phyloP scores from a whole-genome alignment of 2,113 vertebrate genomes.

The Anas platyrhynchos region DNA sequence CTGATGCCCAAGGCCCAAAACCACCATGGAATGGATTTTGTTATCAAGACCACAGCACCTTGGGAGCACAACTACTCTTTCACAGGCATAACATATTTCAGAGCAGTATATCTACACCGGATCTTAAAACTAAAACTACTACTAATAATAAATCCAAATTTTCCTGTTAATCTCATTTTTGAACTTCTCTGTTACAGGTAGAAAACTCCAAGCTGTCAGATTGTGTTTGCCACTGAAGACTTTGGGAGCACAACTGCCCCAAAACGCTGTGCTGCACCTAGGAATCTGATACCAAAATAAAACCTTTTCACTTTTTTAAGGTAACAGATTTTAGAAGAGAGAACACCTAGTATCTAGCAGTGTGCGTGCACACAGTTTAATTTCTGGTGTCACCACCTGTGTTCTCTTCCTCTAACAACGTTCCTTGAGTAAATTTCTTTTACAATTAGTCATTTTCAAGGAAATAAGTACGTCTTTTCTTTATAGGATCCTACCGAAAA shows the following conservation, averaged over 20 bases:
- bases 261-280: not conserved
- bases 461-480: not conserved
- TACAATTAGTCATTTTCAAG: not conserved
- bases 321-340: not conserved
- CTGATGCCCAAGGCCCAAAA: not conserved
- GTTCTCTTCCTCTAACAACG: not conserved
- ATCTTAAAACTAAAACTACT: not conserved
- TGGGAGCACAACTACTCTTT: not conserved
- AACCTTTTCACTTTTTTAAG: not conserved
- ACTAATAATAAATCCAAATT: not conserved
- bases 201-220: not conserved
- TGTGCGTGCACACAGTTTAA: not conserved
- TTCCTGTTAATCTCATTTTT: not conserved
- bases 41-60: not conserved
- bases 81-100: not conserved
- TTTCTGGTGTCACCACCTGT: not conserved
- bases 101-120: not conserved
- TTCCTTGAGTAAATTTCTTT: not conserved
- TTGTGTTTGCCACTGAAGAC: no score
- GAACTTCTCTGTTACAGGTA: not conserved
- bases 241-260: fast-evolving
- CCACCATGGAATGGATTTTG: fast-evolving
- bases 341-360: not conserved
- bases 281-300: not conserved
- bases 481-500: not conserved